Conservation (phyloP, 2,888 invertebrate genomes). For the Rhagonycha lutea region DNA sequence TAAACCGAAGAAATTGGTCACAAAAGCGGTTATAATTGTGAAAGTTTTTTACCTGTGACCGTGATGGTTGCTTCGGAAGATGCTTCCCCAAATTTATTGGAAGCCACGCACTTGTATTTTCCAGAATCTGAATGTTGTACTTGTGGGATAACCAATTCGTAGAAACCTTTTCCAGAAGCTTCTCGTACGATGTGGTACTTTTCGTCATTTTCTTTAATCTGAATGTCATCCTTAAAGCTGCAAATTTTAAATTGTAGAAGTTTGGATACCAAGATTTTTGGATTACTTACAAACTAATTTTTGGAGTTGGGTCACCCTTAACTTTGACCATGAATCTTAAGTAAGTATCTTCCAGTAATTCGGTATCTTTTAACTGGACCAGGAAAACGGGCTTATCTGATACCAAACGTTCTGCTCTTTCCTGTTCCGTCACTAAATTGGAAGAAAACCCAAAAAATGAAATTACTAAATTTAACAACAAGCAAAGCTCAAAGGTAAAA, state of each 20-base stretch:
- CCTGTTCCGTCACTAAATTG: constrained; percentile 69
- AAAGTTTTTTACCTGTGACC: constrained; percentile 66
- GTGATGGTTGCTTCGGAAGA: constrained; percentile 76
- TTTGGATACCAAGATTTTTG: background rate
- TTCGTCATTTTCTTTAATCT: constrained; percentile 69
- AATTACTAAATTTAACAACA: background rate
- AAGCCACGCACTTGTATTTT: constrained; percentile 81
- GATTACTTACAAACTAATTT: constrained; percentile 84
- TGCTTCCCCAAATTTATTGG: constrained; percentile 80
- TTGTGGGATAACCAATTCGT: constrained; percentile 84
- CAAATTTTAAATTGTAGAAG: constrained; percentile 27
- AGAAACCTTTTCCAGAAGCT: constrained; percentile 80
- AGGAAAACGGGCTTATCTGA: constrained; percentile 82
- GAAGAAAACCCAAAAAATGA: background rate
- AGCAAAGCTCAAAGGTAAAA: background rate
- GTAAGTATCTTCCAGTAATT: constrained; percentile 83
- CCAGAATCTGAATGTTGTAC: constrained; percentile 81
- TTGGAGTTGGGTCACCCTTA: constrained; percentile 86
- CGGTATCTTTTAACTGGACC: constrained; percentile 84
- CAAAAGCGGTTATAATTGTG: background rate
- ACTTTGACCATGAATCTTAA: constrained; percentile 88
- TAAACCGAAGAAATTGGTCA: constrained; percentile 42
- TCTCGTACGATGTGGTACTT: constrained; percentile 74
- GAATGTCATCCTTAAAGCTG: constrained; percentile 82
- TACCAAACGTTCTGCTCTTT: constrained; percentile 69